Evolutionary conservation across 2,113 vertebrate genomes (phyloP), one percentile per base, ranked within the genome.

Genomic region (Trogon melanurus): DNA sequence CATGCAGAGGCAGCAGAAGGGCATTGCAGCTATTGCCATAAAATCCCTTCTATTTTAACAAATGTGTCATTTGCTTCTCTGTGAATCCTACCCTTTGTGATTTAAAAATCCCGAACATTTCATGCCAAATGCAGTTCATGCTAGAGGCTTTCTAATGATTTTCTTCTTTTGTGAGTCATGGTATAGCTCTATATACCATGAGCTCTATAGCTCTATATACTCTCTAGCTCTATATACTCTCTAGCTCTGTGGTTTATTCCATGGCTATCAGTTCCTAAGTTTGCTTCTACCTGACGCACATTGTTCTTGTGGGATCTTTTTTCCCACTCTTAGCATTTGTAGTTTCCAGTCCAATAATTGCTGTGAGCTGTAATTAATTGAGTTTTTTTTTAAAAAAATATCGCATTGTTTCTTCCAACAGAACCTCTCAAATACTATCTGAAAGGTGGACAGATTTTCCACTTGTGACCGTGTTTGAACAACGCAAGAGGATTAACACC

Each of bases 241-340:
- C 11, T 47, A 85, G 23, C 44, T 67, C 7, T 56, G 5, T 70
- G 50, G 22, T 79, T 79, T 74, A 53, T 85, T 93, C 19, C 29
- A 69, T 64, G 58, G 53, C 56, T 85, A 53, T 16, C 23, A 34
- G 22, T 78, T 91, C 6, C 10, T 34, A 88, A 60, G 53, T 75
- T 60, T 82, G 14, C 36, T 60, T 21, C 62, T 89, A 30, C 16
- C 10, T 57, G 51, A 32, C 30, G 30, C 51, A 13, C 4, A 29
- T 18, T 91, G 41, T 60, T 95, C 30, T 48, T 96, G 94, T 78
- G 32, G 16, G 15, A 67, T 76, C 44, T 71, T 80, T 94, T 85
- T 78, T 69, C 38, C 51, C 78, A 13, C 14, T 83, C 6, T 32
- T 89, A 53, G 16, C 23, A 54, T 81, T 84, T 61, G 22, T 92